Evolutionary conservation across 2,113 vertebrate species (phyloP).

Genomic region (Puffinus mauretanicus): DNA sequence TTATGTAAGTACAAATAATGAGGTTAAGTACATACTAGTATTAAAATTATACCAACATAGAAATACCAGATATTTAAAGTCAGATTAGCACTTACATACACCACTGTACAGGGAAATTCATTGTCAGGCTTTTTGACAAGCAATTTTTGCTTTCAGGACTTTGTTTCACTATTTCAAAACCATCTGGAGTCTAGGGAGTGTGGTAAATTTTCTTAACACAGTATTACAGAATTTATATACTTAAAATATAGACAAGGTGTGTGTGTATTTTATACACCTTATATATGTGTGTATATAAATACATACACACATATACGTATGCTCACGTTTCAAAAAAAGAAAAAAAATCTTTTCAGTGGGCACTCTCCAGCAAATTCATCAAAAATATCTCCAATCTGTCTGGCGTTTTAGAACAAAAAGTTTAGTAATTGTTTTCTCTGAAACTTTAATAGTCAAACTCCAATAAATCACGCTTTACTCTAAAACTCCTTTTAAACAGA

Average conservation of each 20-base stretch:
- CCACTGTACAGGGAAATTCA: neutral
- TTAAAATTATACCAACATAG: neutral
- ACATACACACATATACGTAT: neutral
- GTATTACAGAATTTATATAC: too few relatives aligned
- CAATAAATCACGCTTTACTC: neutral
- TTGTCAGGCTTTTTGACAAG: neutral
- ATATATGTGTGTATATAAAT: too few relatives aligned
- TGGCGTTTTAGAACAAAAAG: neutral
- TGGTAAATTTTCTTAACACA: neutral
- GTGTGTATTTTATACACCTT: rapidly evolving
- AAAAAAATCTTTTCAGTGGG: neutral
- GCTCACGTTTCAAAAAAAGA: neutral
- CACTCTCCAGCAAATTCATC: neutral
- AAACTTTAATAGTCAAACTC: too few relatives aligned
- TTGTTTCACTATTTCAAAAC: neutral
- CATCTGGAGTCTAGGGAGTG: neutral
- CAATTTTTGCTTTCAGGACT: neutral
- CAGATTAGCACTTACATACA: neutral
- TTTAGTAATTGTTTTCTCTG: neutral
- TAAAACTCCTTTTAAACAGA: neutral
- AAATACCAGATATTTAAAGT: neutral
- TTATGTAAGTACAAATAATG: neutral
- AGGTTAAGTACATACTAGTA: neutral
- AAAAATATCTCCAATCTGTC: neutral
- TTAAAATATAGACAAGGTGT: neutral